Evolutionary conservation across 2,113 vertebrate genomes (phyloP).

Genomic region (Anolis carolinensis): DNA sequence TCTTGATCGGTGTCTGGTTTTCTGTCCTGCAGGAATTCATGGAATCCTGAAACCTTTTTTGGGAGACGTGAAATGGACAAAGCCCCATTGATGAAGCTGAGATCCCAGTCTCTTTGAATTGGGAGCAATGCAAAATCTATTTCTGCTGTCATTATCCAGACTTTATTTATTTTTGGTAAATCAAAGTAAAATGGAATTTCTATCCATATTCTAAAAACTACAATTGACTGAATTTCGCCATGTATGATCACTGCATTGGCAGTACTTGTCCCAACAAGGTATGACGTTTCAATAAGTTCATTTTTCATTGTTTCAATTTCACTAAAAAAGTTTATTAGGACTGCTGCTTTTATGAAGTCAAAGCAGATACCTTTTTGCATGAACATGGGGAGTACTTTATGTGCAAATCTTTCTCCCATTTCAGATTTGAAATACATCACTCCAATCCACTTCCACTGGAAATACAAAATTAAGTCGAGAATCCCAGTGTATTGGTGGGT

Average conservation of each 20-base stretch:
- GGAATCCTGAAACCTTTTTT: slow-evolving; percentile 3
- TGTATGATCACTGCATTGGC: background rate
- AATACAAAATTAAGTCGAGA: no score
- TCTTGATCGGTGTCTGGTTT: background rate
- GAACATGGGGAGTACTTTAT: background rate
- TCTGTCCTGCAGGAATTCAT: background rate
- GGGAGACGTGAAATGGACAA: slow-evolving; percentile 10
- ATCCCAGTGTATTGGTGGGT: no score
- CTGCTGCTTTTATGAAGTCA: background rate
- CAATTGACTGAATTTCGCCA: background rate
- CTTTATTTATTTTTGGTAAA: no score
- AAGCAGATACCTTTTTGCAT: background rate
- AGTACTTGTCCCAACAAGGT: background rate
- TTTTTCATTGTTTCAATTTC: background rate
- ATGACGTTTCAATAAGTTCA: background rate
- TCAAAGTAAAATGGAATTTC: no score
- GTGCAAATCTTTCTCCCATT: background rate
- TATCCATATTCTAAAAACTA: no score
- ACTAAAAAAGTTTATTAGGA: background rate
- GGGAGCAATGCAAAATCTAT: background rate
- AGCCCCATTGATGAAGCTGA: background rate
- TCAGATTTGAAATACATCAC: slow-evolving; percentile 9
- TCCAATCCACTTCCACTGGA: background rate
- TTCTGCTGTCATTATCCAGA: background rate
- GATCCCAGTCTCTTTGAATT: accelerated